Evolutionary conservation across 2,113 vertebrate genomes (phyloP).

Genomic region (Leucopternis melanops): DNA sequence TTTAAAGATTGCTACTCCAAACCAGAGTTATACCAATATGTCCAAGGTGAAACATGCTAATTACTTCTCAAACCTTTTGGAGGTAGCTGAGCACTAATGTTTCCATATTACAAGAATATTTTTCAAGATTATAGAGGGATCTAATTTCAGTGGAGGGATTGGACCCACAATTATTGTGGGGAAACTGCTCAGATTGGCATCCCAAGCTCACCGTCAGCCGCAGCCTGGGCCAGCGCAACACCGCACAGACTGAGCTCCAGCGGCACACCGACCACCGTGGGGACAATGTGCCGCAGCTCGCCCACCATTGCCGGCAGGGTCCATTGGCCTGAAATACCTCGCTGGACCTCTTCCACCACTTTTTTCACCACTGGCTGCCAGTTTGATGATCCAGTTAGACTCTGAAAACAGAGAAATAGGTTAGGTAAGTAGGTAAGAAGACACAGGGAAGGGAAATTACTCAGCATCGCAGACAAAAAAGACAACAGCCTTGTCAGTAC

Average conservation of each 20-base stretch:
- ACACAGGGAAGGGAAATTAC: not conserved
- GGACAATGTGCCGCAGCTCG: conserved; percentile 72
- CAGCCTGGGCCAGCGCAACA: conserved; percentile 52
- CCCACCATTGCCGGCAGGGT: conserved; percentile 61
- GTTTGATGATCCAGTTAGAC: conserved; percentile 1
- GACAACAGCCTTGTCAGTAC: conserved; percentile 57
- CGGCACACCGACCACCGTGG: conserved; percentile 73
- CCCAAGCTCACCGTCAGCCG: conserved; percentile 45
- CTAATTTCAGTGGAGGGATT: not conserved
- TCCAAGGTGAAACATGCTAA: not conserved
- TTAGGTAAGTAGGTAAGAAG: not conserved
- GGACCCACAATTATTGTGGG: not conserved
- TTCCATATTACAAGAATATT: not conserved
- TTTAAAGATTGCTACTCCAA: not conserved
- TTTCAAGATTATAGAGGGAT: not conserved
- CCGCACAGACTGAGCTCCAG: conserved; percentile 74
- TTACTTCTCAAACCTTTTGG: not conserved
- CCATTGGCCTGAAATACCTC: conserved; percentile 50
- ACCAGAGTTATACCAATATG: not conserved
- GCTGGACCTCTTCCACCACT: conserved; percentile 36
- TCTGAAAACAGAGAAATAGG: conserved; percentile 37
- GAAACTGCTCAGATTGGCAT: fast-evolving
- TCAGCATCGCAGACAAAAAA: not conserved
- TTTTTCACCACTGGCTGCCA: conserved; percentile 29
- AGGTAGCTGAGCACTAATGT: not conserved